Evolutionary conservation across 2,888 invertebrate genomes (phyloP).

Genomic region (Ypsolopha sequella): DNA sequence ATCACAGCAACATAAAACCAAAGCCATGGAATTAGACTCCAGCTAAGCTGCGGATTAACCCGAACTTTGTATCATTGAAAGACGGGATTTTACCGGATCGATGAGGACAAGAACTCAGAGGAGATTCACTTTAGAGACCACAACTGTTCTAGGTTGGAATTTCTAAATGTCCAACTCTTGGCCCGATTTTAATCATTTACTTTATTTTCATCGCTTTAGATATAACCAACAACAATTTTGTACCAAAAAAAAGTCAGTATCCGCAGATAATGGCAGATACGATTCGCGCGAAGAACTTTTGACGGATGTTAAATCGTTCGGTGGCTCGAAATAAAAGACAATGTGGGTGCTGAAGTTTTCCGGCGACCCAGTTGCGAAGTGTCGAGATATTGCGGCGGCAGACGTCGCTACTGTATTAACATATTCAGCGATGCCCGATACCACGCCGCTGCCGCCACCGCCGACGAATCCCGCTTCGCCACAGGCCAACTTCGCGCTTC

Average conservation of each 20-base stretch:
- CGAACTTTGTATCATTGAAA: too few species aligned
- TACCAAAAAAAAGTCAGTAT: neutral
- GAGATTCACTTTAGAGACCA: too few species aligned
- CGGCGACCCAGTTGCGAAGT: constrained; percentile 36
- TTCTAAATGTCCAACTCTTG: neutral
- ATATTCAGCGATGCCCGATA: constrained; percentile 47
- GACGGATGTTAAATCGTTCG: constrained; percentile 6
- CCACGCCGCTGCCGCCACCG: constrained; percentile 11
- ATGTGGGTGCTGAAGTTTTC: constrained; percentile 30
- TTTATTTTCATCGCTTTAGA: neutral
- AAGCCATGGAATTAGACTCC: too few species aligned
- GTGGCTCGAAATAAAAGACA: constrained; percentile 25
- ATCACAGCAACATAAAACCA: too few species aligned
- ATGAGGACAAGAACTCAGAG: too few species aligned
- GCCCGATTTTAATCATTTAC: neutral
- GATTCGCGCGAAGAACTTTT: neutral
- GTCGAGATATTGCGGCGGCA: constrained; percentile 44
- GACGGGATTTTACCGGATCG: too few species aligned
- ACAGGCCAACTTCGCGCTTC: constrained; percentile 3
- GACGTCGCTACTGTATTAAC: constrained; percentile 38
- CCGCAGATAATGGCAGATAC: neutral
- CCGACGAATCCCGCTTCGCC: neutral
- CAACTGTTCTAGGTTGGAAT: neutral
- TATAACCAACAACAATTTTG: neutral
- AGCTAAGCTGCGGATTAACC: too few species aligned